Conservation (phyloP, 1,140 invertebrate species). For the Tribolium madens region DNA sequence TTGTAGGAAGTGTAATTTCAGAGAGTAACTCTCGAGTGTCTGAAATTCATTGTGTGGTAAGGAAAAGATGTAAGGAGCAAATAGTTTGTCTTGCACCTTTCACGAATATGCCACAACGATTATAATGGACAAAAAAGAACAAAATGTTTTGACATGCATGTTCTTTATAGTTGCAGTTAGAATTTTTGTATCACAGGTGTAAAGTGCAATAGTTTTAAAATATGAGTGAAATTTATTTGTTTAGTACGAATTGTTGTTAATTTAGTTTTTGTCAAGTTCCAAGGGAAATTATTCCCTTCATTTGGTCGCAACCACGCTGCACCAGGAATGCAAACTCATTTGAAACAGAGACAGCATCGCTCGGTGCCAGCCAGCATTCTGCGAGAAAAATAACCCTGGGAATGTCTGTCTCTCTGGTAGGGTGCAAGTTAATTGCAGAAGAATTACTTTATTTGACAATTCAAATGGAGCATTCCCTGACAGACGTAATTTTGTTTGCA, state of each 20-base stretch:
- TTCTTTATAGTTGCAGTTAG: too few species aligned
- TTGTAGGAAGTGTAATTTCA: not conserved
- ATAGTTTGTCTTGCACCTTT: not conserved
- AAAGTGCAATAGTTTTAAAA: too few species aligned
- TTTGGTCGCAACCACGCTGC: constrained; percentile 23
- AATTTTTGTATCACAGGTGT: too few species aligned
- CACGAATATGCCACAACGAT: too few species aligned
- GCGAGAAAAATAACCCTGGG: constrained; percentile 22
- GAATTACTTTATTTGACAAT: constrained; percentile 44
- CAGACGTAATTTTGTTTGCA: constrained; percentile 33
- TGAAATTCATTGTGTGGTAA: not conserved
- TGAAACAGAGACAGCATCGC: not conserved
- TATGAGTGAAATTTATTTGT: not conserved
- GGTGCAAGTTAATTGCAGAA: constrained; percentile 36
- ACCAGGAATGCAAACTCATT: constrained; percentile 35
- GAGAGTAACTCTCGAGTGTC: not conserved
- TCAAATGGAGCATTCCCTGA: constrained; percentile 24
- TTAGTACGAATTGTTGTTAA: not conserved
- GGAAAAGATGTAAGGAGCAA: not conserved
- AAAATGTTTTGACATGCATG: too few species aligned
- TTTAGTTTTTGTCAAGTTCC: constrained; percentile 8
- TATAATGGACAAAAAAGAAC: too few species aligned
- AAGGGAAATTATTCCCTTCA: constrained; percentile 20
- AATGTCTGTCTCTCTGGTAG: constrained; percentile 15
- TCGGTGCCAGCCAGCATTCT: constrained; percentile 2